phyloP scores from a whole-genome alignment of 2,113 vertebrate species.

The Gallinago undulata region DNA sequence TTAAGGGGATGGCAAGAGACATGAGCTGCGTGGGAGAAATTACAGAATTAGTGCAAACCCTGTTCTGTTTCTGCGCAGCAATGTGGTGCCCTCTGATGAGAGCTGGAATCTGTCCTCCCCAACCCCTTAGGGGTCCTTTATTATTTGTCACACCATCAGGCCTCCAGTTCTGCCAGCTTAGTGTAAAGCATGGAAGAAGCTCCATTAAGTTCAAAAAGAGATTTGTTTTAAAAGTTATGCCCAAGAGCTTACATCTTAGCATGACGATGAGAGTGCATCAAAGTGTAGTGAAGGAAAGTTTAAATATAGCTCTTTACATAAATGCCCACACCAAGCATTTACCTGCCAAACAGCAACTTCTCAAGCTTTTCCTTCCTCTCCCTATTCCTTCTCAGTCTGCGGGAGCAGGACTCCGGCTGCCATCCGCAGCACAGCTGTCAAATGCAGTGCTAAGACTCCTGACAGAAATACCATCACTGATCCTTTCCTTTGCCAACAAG shows the following conservation, averaged over 20 bases:
- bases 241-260: neutral
- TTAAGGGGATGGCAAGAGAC: neutral
- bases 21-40: neutral
- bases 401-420: neutral
- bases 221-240: neutral
- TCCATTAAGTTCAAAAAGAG: neutral
- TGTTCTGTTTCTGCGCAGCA: neutral
- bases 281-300: neutral
- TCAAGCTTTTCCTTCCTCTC: neutral
- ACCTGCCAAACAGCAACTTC: neutral
- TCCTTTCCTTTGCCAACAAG: neutral
- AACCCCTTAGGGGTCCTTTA: neutral
- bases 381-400: neutral
- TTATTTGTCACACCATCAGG: neutral
- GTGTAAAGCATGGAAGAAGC: neutral
- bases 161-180: neutral
- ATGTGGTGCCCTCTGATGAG: neutral
- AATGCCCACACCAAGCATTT: neutral
- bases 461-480: neutral
- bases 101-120: neutral
- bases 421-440: neutral
- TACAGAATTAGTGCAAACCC: conserved; percentile 2
- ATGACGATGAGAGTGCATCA: neutral
- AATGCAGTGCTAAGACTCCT: neutral
- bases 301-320: neutral